Conservation (phyloP, 1,140 invertebrate genomes). For the Papilio helenus region DNA sequence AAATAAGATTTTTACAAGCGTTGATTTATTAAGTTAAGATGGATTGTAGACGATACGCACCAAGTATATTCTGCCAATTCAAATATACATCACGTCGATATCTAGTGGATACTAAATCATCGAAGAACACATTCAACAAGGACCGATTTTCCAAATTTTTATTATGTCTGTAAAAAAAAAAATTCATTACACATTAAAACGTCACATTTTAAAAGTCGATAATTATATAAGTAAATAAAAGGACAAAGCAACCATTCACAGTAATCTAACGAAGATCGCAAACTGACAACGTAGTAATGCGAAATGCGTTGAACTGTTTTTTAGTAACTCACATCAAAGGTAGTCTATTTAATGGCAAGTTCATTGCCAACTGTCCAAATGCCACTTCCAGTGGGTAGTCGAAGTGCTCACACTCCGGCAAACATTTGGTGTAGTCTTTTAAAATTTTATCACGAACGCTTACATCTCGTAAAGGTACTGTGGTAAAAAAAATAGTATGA, state of each 20-base stretch:
- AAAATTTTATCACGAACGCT: neutral
- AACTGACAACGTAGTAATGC: no score
- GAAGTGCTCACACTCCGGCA: conserved; percentile 84
- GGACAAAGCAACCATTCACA: no score
- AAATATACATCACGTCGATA: conserved; percentile 85
- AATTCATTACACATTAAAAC: no score
- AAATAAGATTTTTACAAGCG: no score
- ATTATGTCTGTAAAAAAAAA: conserved; percentile 74
- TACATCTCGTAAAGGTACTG: neutral
- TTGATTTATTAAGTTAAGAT: neutral
- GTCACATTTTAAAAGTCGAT: no score
- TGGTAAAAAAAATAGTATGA: neutral
- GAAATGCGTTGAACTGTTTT: neutral
- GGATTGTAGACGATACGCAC: conserved; percentile 52
- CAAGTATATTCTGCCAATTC: conserved; percentile 82
- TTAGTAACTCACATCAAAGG: conserved; percentile 74
- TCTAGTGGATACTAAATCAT: conserved; percentile 84
- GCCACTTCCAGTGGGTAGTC: conserved; percentile 83
- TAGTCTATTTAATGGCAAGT: conserved; percentile 64
- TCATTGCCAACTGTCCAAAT: conserved; percentile 75
- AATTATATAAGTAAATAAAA: no score
- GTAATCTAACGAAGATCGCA: no score
- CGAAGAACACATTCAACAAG: conserved; percentile 85
- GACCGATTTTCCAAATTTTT: conserved; percentile 80
- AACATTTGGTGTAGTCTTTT: conserved; percentile 57